Conservation (phyloP, 2,888 invertebrate species). For the Zelleria hepariella region DNA sequence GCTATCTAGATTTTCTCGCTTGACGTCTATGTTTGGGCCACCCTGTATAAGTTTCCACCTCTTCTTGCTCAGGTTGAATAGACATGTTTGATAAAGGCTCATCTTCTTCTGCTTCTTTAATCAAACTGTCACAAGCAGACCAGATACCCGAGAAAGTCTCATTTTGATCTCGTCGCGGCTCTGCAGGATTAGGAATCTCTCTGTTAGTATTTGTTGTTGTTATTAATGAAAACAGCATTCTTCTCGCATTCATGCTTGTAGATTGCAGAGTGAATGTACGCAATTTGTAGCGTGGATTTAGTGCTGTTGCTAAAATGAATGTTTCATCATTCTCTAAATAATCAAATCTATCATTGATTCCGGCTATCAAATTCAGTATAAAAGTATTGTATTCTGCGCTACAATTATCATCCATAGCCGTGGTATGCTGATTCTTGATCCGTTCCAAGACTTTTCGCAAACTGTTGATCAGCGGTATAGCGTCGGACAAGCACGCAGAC, state of each 20-base stretch:
- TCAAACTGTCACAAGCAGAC: slow-evolving; percentile 9
- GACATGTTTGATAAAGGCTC: slow-evolving; percentile 13
- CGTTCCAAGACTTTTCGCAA: slow-evolving; percentile 12
- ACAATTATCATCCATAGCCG: slow-evolving; percentile 2
- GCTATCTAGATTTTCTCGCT: too few species aligned
- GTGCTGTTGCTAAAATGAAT: slow-evolving; percentile 14
- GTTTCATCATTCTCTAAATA: slow-evolving; percentile 16
- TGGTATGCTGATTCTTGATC: slow-evolving; percentile 2
- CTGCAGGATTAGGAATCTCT: neutral
- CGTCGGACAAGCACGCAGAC: slow-evolving; percentile 17
- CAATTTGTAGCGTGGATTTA: slow-evolving; percentile 14
- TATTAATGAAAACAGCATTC: slow-evolving; percentile 10
- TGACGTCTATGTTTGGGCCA: too few species aligned
- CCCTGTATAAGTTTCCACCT: slow-evolving; percentile 15
- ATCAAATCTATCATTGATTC: slow-evolving; percentile 16
- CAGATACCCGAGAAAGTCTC: slow-evolving; percentile 9
- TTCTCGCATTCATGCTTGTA: slow-evolving; percentile 9
- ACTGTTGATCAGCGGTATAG: slow-evolving; percentile 16
- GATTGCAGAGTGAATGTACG: slow-evolving; percentile 11
- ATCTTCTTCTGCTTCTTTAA: slow-evolving; percentile 8
- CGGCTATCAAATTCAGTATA: slow-evolving; percentile 11
- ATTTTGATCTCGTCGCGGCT: slow-evolving; percentile 1
- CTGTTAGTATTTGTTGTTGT: slow-evolving; percentile 5
- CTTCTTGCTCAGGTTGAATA: slow-evolving; percentile 11
- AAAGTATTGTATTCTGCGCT: slow-evolving; percentile 9